Conservation (phyloP, 53 echinoderm and acorn worm genomes). For the Paracentrotus lividus region DNA sequence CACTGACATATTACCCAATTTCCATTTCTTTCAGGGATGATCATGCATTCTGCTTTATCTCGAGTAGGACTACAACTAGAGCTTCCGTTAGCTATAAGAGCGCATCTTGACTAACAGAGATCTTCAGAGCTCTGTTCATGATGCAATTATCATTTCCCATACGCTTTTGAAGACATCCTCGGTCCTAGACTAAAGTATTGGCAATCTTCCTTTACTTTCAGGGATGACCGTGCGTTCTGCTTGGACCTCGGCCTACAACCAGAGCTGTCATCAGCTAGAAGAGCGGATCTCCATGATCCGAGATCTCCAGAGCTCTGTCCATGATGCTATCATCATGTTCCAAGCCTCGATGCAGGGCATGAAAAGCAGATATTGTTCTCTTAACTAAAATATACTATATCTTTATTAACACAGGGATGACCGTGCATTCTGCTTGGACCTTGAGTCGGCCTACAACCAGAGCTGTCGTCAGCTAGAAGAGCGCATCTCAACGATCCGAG, state of each 20-base stretch:
- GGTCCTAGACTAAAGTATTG: background rate
- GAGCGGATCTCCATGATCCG: slow-evolving; percentile 66
- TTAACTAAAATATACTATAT: background rate
- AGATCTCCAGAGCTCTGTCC: slow-evolving; percentile 60
- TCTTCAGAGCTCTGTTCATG: background rate
- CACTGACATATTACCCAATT: too few species aligned
- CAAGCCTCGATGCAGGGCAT: background rate
- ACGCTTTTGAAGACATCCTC: background rate
- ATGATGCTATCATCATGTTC: background rate
- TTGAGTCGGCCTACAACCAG: slow-evolving; percentile 73
- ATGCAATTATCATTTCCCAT: background rate
- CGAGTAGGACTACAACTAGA: too few species aligned
- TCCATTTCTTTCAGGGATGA: too few species aligned
- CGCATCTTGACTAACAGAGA: background rate
- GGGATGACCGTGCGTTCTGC: slow-evolving; percentile 67
- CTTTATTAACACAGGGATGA: slow-evolving; percentile 50
- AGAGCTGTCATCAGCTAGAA: slow-evolving; percentile 62
- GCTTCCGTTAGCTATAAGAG: too few species aligned
- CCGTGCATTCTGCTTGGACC: slow-evolving; percentile 68
- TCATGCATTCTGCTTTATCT: too few species aligned
- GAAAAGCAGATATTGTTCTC: background rate
- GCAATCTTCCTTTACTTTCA: background rate
- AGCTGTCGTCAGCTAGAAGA: slow-evolving; percentile 66
- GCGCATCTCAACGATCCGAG: slow-evolving; percentile 64
- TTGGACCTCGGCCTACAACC: slow-evolving; percentile 72